phyloP scores from a whole-genome alignment of 2,113 vertebrate genomes.

The Silurus meridionalis region DNA sequence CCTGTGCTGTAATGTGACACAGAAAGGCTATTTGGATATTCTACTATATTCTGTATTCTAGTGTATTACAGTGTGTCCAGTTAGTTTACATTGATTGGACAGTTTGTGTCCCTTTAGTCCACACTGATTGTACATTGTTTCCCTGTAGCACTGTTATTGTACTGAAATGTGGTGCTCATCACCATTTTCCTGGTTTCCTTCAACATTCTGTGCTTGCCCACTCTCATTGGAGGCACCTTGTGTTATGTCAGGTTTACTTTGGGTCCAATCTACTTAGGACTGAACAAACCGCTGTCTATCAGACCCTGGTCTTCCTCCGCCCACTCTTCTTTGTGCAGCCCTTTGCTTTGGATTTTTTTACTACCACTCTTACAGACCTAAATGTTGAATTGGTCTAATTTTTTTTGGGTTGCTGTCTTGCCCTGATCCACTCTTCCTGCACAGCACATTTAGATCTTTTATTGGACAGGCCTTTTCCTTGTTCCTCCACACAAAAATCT shows the following conservation, averaged over 20 bases:
- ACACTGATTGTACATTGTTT: no score
- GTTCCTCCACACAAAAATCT: background rate
- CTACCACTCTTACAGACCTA: background rate
- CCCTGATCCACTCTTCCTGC: background rate
- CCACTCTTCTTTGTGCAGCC: background rate
- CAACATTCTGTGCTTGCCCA: background rate
- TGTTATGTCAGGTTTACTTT: background rate
- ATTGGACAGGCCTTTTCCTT: background rate
- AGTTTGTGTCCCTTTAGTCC: no score
- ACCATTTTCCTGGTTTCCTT: background rate
- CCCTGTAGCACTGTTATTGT: no score
- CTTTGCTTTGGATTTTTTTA: background rate
- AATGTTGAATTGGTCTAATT: background rate
- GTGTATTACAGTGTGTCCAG: no score
- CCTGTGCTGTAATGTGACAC: no score
- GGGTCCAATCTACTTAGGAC: background rate
- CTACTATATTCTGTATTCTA: no score
- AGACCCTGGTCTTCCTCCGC: background rate
- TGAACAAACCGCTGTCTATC: background rate
- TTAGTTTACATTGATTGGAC: no score
- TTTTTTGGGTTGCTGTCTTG: background rate
- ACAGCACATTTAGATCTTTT: background rate
- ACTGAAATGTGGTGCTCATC: no score
- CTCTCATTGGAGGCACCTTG: background rate
- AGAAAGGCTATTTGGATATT: no score